A percentile compares a stretch with the other conserved stretches of the same genome.
phyloP scores from a whole-genome alignment of 2,113 vertebrate genomes.

The Promerops cafer region DNA sequence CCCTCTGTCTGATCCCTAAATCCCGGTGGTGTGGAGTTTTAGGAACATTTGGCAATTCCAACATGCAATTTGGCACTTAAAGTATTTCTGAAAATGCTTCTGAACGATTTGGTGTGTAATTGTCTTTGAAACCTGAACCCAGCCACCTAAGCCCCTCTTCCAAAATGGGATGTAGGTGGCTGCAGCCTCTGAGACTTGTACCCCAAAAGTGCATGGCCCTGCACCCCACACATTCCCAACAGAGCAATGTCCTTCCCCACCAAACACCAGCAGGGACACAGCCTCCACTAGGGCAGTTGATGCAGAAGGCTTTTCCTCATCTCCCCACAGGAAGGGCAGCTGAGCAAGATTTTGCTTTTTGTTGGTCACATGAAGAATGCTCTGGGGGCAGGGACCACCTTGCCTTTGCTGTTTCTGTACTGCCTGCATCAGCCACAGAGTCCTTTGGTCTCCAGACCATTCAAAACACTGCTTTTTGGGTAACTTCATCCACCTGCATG shows the following conservation, averaged over 20 bases:
- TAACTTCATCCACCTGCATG: background rate
- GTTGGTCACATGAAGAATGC: background rate
- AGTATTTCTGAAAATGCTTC: background rate
- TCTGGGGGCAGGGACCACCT: background rate
- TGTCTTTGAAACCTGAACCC: background rate
- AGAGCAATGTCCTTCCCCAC: background rate
- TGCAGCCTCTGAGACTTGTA: background rate
- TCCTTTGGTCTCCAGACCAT: background rate
- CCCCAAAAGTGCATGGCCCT: background rate
- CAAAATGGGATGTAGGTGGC: background rate
- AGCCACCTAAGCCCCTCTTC: background rate
- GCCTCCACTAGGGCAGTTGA: background rate
- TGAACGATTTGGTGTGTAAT: background rate
- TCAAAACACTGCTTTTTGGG: background rate
- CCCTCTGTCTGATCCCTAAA: background rate
- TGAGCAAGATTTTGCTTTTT: background rate
- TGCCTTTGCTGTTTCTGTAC: background rate
- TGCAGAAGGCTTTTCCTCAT: background rate
- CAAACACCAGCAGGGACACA: background rate
- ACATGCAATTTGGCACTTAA: background rate
- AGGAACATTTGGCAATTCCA: background rate
- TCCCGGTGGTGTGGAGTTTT: background rate
- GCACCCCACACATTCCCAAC: accelerated
- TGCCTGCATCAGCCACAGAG: background rate
- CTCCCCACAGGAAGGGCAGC: background rate